Percentiles rank a stretch among this genome's conserved stretches.
Evolutionary conservation across 2,797 vertebrate species (phyloP).

Genomic region (Vultur gryphus): DNA sequence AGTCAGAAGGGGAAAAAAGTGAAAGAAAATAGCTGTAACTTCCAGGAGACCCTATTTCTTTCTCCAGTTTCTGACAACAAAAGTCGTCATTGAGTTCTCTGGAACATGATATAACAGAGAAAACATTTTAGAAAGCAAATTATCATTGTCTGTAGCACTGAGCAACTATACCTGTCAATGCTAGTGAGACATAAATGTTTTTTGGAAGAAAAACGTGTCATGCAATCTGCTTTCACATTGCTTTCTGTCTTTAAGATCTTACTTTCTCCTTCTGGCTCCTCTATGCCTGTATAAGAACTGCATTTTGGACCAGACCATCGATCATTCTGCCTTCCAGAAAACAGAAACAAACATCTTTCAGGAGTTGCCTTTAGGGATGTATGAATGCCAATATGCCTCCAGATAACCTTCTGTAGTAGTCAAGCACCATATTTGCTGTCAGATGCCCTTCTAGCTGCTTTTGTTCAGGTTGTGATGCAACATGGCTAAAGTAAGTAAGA

Average conservation of each 20-base stretch:
- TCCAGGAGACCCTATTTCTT: not conserved
- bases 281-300: not conserved
- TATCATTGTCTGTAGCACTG: not conserved
- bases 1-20: not conserved
- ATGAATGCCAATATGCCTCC: not conserved
- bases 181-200: not conserved
- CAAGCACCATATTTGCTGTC: not conserved
- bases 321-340: not conserved
- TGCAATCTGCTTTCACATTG: not conserved
- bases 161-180: not conserved
- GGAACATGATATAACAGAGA: not conserved
- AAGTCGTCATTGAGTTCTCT: not conserved
- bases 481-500: not conserved
- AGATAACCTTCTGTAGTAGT: not conserved
- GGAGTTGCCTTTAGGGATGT: not conserved
- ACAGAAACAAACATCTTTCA: not conserved
- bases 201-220: not conserved
- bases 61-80: not conserved
- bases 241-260: not conserved
- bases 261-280: not conserved
- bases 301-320: not conserved
- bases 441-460: not conserved
- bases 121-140: not conserved
- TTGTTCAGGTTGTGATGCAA: not conserved
- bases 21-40: not conserved